These are phyloP conservation scores for Mormyrus proboscirostris DNA, from an alignment of 2,797 vertebrate species.

Conservation along the genomic window DNA sequence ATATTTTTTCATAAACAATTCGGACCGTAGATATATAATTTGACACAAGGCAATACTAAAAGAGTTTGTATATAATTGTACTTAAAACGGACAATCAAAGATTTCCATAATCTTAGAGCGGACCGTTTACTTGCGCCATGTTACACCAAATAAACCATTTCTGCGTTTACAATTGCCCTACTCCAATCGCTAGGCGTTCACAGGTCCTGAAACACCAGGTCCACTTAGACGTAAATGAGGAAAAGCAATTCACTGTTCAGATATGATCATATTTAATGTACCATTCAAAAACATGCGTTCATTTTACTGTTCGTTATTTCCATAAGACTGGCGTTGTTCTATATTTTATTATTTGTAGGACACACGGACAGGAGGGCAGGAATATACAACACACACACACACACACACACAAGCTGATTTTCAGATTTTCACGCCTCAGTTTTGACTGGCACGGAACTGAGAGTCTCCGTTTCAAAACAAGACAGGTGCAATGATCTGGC, in stretches of 20 bases:
- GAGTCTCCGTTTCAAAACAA: slow-evolving; percentile 47
- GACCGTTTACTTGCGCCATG: slow-evolving; percentile 2
- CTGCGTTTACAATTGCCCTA: neutral
- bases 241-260: neutral
- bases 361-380: neutral
- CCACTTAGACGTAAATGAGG: neutral
- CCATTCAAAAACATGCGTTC: neutral
- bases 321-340: neutral
- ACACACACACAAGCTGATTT: slow-evolving; percentile 39
- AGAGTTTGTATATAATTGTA: neutral
- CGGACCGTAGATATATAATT: neutral
- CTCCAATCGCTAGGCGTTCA: neutral
- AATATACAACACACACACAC: neutral
- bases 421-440: slow-evolving; percentile 25
- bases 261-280: slow-evolving; percentile 4
- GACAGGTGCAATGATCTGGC: slow-evolving; percentile 47
- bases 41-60: neutral
- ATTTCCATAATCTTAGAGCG: neutral
- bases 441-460: slow-evolving; percentile 35
- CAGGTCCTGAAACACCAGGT: neutral
- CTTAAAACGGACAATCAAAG: neutral
- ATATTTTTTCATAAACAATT: neutral
- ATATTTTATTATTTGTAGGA: neutral
- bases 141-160: slow-evolving; percentile 1
- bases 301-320: neutral